These are phyloP conservation scores for Drosophila ironensis DNA, from an alignment of 1,140 invertebrate species.

Conservation along the genomic window DNA sequence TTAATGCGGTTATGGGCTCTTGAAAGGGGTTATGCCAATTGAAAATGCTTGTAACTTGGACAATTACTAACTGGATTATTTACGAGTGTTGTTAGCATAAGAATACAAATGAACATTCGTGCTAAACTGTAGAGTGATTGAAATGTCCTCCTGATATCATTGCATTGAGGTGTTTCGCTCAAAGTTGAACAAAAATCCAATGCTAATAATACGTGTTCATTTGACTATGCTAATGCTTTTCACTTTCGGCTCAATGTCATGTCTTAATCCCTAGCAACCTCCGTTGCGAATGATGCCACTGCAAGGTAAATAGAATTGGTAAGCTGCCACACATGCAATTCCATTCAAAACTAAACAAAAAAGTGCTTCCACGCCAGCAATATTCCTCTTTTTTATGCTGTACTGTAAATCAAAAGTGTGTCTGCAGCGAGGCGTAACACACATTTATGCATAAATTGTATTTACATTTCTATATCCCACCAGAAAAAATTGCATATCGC, in stretches of 20 bases:
- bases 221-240: too few species aligned
- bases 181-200: too few species aligned
- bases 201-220: too few species aligned
- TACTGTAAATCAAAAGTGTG: slow-evolving; percentile 13
- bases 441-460: slow-evolving; percentile 53
- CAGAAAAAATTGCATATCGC: slow-evolving; percentile 36
- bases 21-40: background rate
- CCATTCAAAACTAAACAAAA: background rate
- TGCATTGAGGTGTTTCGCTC: too few species aligned
- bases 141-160: too few species aligned
- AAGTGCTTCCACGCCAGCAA: background rate
- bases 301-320: slow-evolving; percentile 4
- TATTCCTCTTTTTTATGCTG: background rate
- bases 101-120: background rate
- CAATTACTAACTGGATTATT: background rate
- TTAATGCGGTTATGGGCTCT: slow-evolving; percentile 4
- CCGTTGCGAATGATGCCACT: background rate
- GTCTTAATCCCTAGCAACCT: background rate
- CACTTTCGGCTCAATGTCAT: background rate
- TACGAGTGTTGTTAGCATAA: background rate
- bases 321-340: slow-evolving; percentile 26
- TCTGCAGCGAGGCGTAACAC: background rate
- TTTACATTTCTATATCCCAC: slow-evolving; percentile 50
- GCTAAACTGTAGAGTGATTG: background rate
- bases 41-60: slow-evolving; percentile 1